Percentiles rank a stretch among this genome's conserved stretches.
Conservation (phyloP, 2,113 vertebrate species). For the Maccullochella peelii region DNA sequence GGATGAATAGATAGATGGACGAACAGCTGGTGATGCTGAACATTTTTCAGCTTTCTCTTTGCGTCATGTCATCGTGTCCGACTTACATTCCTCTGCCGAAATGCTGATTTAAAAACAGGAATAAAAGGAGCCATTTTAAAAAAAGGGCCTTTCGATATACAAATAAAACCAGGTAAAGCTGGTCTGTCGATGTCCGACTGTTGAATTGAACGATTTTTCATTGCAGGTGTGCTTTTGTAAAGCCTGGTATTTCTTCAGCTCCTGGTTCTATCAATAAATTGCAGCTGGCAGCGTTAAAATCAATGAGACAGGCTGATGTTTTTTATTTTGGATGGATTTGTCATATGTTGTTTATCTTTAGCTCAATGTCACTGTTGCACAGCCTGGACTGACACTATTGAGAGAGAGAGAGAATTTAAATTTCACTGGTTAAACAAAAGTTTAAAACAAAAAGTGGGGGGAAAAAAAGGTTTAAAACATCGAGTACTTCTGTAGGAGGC, state of each 20-base stretch:
- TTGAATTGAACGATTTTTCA: slow-evolving; percentile 21
- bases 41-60: slow-evolving; percentile 26
- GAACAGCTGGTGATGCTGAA: slow-evolving; percentile 40
- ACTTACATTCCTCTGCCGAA: not conserved
- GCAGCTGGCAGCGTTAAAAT: slow-evolving; percentile 3
- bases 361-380: not conserved
- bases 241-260: not conserved
- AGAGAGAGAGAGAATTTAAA: not conserved
- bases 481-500: not conserved
- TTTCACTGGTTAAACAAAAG: slow-evolving; percentile 2
- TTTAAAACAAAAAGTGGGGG: not conserved
- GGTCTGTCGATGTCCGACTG: slow-evolving; percentile 9
- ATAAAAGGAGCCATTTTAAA: not conserved
- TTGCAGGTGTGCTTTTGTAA: slow-evolving; percentile 22
- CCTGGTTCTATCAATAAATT: slow-evolving; percentile 21
- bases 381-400: not conserved
- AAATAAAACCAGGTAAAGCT: not conserved
- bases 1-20: slow-evolving; percentile 45
- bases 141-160: slow-evolving; percentile 5
- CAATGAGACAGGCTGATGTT: not conserved
- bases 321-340: not conserved
- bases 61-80: not conserved
- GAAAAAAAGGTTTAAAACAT: not conserved
- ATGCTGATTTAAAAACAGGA: slow-evolving; percentile 22
- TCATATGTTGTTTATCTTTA: not conserved